Evolutionary conservation across 2,888 invertebrate species (phyloP).

Genomic region (Lycophotia porphyrea): DNA sequence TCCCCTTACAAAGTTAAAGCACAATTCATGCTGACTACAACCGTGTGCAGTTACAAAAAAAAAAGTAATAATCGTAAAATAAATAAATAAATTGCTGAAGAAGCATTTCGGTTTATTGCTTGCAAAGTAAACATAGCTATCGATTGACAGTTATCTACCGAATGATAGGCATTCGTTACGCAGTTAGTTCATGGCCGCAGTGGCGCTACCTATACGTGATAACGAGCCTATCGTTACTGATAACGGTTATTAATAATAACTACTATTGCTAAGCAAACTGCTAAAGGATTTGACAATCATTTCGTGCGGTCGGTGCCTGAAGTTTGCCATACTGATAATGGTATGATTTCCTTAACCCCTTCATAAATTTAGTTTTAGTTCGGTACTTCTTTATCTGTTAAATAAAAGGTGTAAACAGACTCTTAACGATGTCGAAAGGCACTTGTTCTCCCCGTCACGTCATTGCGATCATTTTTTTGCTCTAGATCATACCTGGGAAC

Average conservation of each 20-base stretch:
- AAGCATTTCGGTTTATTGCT: slow-evolving; percentile 50
- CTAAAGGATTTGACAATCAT: slow-evolving; percentile 5
- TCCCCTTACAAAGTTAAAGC: too few relatives aligned
- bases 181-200: slow-evolving; percentile 58
- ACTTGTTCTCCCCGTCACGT: too few relatives aligned
- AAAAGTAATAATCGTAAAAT: slow-evolving; percentile 10
- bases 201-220: slow-evolving; percentile 58
- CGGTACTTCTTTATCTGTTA: neutral
- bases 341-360: neutral
- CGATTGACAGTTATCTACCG: slow-evolving; percentile 40
- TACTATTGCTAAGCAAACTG: slow-evolving; percentile 31
- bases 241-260: slow-evolving; percentile 51
- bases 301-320: neutral
- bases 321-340: slow-evolving; percentile 4
- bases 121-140: slow-evolving; percentile 46
- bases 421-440: too few relatives aligned
- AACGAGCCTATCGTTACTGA: slow-evolving; percentile 45
- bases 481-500: too few relatives aligned
- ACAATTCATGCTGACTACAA: slow-evolving; percentile 15
- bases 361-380: neutral
- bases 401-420: too few relatives aligned
- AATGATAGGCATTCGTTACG: slow-evolving; percentile 31
- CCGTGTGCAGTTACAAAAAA: neutral
- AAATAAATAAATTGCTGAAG: slow-evolving; percentile 17
- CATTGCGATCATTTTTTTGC: too few relatives aligned